Conservation (phyloP, 2,888 invertebrate species). For the Pomacea canaliculata region DNA sequence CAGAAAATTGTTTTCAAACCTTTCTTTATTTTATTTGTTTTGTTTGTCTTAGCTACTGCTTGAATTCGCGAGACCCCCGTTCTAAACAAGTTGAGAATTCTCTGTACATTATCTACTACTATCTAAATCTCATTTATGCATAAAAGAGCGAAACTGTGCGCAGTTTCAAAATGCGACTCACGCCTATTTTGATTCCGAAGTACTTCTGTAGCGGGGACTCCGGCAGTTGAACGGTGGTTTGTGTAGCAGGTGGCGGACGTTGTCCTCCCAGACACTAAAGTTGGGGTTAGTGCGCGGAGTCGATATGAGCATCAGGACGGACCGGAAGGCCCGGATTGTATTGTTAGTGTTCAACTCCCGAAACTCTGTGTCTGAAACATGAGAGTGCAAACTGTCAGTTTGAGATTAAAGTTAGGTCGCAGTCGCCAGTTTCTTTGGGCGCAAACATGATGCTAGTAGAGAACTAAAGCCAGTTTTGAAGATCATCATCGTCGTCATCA, state of each 20-base stretch:
- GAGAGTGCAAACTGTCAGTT: background rate
- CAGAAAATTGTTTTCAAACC: background rate
- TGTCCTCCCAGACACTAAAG: constrained; percentile 48
- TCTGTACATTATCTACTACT: background rate
- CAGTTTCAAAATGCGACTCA: constrained; percentile 1
- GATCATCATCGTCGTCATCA: too few relatives aligned
- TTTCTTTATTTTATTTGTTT: background rate
- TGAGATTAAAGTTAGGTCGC: too few relatives aligned
- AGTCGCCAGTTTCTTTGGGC: too few relatives aligned
- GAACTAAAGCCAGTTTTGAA: too few relatives aligned
- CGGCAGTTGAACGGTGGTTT: constrained; percentile 45
- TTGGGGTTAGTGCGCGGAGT: constrained; percentile 44
- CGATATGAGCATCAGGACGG: constrained; percentile 52
- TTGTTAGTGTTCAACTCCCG: constrained; percentile 19
- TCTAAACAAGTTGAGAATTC: background rate
- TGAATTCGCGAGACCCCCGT: background rate
- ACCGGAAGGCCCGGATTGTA: constrained; percentile 47
- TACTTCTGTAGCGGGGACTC: constrained; percentile 14
- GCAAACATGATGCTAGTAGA: too few relatives aligned
- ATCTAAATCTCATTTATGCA: too few relatives aligned
- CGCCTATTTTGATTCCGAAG: constrained; percentile 34
- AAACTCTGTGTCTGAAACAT: constrained; percentile 30
- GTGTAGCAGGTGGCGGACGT: constrained; percentile 43
- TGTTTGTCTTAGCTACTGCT: background rate
- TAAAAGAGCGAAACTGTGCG: too few relatives aligned